Base-by-base conservation (phyloP, 2,888 invertebrate genomes). In the Dryadula phaetusa region DNA sequence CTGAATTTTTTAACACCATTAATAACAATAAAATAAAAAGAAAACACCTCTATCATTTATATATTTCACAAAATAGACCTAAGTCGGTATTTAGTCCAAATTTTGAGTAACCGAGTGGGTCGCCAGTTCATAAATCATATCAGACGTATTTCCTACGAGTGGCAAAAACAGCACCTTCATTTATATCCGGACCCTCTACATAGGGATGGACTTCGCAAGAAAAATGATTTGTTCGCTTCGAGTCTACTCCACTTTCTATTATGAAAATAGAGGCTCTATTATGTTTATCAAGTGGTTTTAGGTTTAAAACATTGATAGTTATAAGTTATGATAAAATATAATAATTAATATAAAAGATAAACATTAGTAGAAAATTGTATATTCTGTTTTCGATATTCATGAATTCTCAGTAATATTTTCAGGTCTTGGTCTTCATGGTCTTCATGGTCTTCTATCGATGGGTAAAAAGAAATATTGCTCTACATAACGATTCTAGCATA, bases 101-200 rank as follows among this genome's bases (percentile, higher is more conserved):
- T n/a, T 60, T 18, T 25, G 42, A 60, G 16, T 28, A 47, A 37
- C 20, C 46, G 25, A 56, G 47, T 37, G 56, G 25, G 46, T 46
- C 34, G 44, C 7, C 10, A 56, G 25, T 37, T 64, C 64, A 64
- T 64, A 64, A 64, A 64, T 64, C 64, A 64, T 58, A 58, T 58
- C 54, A 56, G 58, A 58, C 47, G 64, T 58, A 58, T 64, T 64
- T 64, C 58, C 64, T 47, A 46, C 40, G 40, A 58, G 54, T 64
- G 56, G 65, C 74, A 72, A 70, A 72, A 76, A 74, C 75, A 75
- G 56, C 52, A 66, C 71, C 72, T 70, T 65, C 71, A 72, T 71
- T 71, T 74, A 71, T 70, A 70, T 68, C 70, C 72, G 64, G 70
- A 69, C 71, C 74, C 73, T 74, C 71, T 69, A 64, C 74, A 71